These are phyloP conservation scores for Choloepus hoffmanni DNA, from an alignment of 2,113 vertebrate genomes.

Conservation along the genomic window DNA sequence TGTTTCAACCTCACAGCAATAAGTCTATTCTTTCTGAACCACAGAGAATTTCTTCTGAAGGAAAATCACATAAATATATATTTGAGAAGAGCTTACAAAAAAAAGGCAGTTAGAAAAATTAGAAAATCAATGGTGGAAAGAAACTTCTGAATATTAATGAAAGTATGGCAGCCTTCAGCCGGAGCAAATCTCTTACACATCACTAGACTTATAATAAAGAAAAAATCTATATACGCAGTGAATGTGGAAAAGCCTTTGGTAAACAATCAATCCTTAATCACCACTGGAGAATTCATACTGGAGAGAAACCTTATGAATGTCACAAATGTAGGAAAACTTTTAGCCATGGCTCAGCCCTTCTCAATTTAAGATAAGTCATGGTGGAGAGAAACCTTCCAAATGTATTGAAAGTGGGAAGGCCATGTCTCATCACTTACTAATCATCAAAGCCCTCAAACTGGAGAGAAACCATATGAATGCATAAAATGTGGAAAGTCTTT, in stretches of 20 bases:
- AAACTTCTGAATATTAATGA: conserved; percentile 59
- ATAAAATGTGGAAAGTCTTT: conserved; percentile 59
- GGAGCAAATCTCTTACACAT: conserved; percentile 58
- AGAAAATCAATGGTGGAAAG: conserved; percentile 36
- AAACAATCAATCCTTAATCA: conserved; percentile 74
- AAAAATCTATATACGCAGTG: conserved; percentile 35
- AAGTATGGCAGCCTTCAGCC: conserved; percentile 53
- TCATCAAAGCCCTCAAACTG: conserved; percentile 54
- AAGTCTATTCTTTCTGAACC: conserved; percentile 55
- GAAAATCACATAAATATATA: conserved; percentile 30
- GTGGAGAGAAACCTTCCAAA: conserved; percentile 73
- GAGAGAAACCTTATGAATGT: too few relatives aligned
- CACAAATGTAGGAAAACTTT: too few relatives aligned
- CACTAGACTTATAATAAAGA: conserved; percentile 51
- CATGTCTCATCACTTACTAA: conserved; percentile 77
- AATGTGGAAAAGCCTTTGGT: conserved; percentile 55
- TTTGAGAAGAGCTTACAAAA: conserved; percentile 52
- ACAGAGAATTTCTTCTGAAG: conserved; percentile 68
- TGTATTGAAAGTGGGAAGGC: conserved; percentile 75
- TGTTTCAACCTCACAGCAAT: too few relatives aligned
- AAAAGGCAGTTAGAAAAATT: conserved; percentile 36
- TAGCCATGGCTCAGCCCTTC: too few relatives aligned
- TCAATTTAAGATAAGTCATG: not conserved
- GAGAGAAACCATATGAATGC: too few relatives aligned
- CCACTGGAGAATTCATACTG: conserved; percentile 68